A percentile compares a stretch with the other conserved stretches of the same genome.
phyloP scores from a whole-genome alignment of 2,888 invertebrate species.

The Zaprionus lineosus region DNA sequence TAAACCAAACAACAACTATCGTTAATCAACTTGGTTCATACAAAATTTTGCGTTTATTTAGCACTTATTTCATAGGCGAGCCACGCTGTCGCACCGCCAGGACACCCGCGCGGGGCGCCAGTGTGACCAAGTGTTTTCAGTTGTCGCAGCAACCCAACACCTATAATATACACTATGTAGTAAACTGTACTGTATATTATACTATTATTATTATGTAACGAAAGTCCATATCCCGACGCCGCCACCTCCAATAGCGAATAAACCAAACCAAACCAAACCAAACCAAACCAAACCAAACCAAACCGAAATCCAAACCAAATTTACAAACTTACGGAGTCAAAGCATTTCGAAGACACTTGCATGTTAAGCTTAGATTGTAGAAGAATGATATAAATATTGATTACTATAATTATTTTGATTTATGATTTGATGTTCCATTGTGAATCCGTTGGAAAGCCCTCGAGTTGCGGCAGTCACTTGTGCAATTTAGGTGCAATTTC shows the following conservation, averaged over 20 bases:
- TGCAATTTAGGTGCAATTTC: slow-evolving; percentile 48
- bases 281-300: slow-evolving; percentile 14
- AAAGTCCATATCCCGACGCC: slow-evolving; percentile 73
- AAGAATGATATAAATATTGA: slow-evolving; percentile 20
- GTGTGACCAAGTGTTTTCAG: slow-evolving; percentile 46
- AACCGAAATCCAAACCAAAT: not conserved
- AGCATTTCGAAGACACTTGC: slow-evolving; percentile 39
- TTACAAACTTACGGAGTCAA: slow-evolving; percentile 22
- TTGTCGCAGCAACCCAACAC: slow-evolving; percentile 46
- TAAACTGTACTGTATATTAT: slow-evolving; percentile 21
- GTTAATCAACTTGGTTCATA: slow-evolving; percentile 78
- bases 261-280: slow-evolving; percentile 25
- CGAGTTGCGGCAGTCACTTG: slow-evolving; percentile 68
- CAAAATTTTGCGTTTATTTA: slow-evolving; percentile 81
- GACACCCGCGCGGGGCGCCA: slow-evolving; percentile 34
- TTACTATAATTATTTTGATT: slow-evolving; percentile 4
- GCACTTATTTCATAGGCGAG: slow-evolving; percentile 72
- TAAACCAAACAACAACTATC: slow-evolving; percentile 1
- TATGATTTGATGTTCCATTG: slow-evolving; percentile 9
- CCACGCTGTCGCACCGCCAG: slow-evolving; percentile 49
- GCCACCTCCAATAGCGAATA: slow-evolving; percentile 72
- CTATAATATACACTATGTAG: slow-evolving; percentile 1
- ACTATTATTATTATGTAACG: too few species aligned
- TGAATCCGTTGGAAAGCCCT: too few species aligned
- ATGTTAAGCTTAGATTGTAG: slow-evolving; percentile 49